Conservation (phyloP, 2,113 vertebrate genomes). For the Oryzias woworae region DNA sequence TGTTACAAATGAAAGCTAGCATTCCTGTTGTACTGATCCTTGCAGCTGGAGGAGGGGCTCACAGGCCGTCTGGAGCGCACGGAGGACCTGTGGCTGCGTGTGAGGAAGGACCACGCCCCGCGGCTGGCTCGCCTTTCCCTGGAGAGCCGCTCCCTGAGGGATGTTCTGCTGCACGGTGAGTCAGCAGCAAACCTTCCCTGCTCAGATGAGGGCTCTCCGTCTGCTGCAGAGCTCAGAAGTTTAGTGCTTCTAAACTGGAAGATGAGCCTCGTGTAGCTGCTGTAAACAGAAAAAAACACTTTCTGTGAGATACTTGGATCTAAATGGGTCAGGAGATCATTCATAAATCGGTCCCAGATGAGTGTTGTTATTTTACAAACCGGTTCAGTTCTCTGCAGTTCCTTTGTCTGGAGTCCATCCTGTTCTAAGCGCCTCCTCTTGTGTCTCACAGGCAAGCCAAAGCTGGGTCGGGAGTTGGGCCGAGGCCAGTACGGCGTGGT, state of each 20-base stretch:
- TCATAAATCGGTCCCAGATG: no score
- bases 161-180: conserved; percentile 89
- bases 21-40: conserved; percentile 8
- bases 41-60: conserved; percentile 92
- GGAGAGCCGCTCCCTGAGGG: conserved; percentile 94
- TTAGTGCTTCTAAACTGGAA: no score
- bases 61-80: conserved; percentile 96
- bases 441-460: conserved; percentile 85
- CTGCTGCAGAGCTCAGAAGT: no score
- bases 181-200: not conserved
- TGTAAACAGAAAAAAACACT: no score
- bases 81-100: conserved; percentile 93
- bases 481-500: conserved; percentile 97
- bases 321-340: no score
- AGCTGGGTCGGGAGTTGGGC: conserved; percentile 91
- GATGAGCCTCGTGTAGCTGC: no score
- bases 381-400: not conserved
- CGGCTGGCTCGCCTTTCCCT: conserved; percentile 91
- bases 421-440: not conserved
- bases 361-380: not conserved
- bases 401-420: not conserved
- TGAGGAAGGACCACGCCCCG: conserved; percentile 95
- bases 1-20: no score
- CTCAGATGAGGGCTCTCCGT: not conserved
- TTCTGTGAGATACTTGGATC: no score